phyloP scores from a whole-genome alignment of 2,113 vertebrate genomes.

The Ctenomys sociabilis region DNA sequence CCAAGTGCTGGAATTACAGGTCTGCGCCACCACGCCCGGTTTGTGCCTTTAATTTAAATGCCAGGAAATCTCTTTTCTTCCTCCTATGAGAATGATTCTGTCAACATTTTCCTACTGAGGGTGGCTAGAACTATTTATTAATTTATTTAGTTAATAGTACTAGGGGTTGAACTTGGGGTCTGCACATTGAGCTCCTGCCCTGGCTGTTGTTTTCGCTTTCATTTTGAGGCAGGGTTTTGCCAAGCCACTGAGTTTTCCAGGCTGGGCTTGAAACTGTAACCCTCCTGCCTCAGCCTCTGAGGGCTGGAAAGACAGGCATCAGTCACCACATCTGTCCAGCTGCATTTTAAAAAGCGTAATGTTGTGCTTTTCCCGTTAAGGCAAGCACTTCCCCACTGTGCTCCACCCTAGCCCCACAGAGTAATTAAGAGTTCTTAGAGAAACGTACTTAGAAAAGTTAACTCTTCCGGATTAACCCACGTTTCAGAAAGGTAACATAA shows the following conservation, averaged over 20 bases:
- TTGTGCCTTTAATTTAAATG: not conserved
- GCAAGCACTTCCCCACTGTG: not conserved
- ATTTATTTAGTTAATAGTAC: not conserved
- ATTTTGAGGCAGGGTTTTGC: not conserved
- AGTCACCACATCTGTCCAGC: not conserved
- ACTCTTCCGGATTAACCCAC: not conserved
- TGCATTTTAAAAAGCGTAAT: not conserved
- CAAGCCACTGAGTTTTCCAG: not conserved
- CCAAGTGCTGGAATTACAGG: too few relatives aligned
- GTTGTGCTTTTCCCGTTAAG: not conserved
- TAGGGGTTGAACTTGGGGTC: not conserved
- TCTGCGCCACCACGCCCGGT: too few relatives aligned
- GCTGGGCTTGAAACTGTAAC: not conserved
- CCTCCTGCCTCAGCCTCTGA: not conserved
- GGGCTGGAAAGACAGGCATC: not conserved
- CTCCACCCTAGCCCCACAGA: not conserved
- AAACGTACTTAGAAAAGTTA: conserved; percentile 38
- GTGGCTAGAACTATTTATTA: not conserved
- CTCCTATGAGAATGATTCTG: conserved; percentile 3
- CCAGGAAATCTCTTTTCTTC: conserved; percentile 26
- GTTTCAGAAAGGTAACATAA: conserved; percentile 16
- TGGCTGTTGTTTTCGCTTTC: not conserved
- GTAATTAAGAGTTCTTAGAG: conserved; percentile 45
- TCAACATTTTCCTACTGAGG: conserved; percentile 38
- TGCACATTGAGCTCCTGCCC: too few relatives aligned